phyloP scores from a whole-genome alignment of 2,797 vertebrate species.

The Aeoliscus strigatus region DNA sequence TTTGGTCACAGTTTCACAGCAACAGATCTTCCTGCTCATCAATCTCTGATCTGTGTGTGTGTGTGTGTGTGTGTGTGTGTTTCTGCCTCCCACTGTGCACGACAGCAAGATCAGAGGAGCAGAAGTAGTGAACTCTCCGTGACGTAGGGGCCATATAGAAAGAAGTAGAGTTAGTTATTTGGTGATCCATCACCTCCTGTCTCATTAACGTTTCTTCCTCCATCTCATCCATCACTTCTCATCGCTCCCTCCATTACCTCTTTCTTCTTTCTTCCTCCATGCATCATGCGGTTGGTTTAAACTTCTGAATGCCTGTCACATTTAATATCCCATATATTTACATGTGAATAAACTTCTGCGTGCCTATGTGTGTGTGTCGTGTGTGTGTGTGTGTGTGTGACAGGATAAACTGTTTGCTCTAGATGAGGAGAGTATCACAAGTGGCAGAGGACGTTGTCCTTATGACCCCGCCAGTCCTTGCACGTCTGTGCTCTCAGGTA shows the following conservation, averaged over 20 bases:
- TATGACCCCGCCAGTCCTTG: slow-evolving; percentile 87
- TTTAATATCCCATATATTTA: slow-evolving; percentile 8
- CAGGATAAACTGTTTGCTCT: slow-evolving; percentile 83
- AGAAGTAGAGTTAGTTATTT: slow-evolving; percentile 12
- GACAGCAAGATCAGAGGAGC: slow-evolving; percentile 17
- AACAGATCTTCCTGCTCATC: slow-evolving; percentile 25
- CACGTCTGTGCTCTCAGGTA: slow-evolving; percentile 57
- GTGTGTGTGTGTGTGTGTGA: slow-evolving; percentile 18
- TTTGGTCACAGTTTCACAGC: too few species aligned
- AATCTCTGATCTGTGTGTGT: slow-evolving; percentile 7
- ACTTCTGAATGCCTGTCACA: background rate
- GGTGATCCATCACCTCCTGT: slow-evolving; percentile 49
- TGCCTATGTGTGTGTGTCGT: background rate
- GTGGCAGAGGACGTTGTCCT: slow-evolving; percentile 88
- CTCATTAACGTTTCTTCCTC: slow-evolving; percentile 33
- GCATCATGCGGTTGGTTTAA: slow-evolving; percentile 2
- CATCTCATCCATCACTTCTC: slow-evolving; percentile 40
- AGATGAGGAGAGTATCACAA: slow-evolving; percentile 79
- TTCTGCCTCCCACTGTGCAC: slow-evolving; percentile 15
- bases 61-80: slow-evolving; percentile 3
- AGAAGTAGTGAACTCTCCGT: slow-evolving; percentile 18
- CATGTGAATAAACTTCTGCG: background rate
- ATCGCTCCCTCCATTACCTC: slow-evolving; percentile 6
- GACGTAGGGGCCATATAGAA: slow-evolving; percentile 25
- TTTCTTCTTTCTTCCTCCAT: background rate